Base-by-base conservation (phyloP, 2,797 vertebrate genomes). In the Pteropus rufus region DNA sequence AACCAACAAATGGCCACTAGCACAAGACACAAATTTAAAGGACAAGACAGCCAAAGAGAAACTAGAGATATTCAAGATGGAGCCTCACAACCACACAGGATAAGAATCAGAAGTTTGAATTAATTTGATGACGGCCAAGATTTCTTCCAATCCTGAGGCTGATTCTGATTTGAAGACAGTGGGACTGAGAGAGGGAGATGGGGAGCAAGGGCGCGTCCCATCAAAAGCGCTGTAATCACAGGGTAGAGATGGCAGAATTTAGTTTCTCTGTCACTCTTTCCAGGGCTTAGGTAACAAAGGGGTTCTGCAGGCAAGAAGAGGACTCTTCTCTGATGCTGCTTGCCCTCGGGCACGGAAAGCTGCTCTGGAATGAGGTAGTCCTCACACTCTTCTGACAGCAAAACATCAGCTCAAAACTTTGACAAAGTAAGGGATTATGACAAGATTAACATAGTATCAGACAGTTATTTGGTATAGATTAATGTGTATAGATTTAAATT, bases 361-460 rank as follows among this genome's bases (percentile, higher is more conserved):
- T 77, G 31, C 64, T 49, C 23, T 62, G 44, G 70, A 62, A 34
- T 1, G 1, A 41, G n/a, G 31, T 7, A 49, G 29, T 34, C 21
- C 14, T 29, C 15, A 7, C 73, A 93, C 60, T 94, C 80, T 93
- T 97, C 87, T 62, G 23, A 96, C 56, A 97, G 90, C 91, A 98
- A 92, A 97, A 23, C 26, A 34, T 92, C 70, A 98, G 77, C 85
- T 97, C 85, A 94, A 93, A 97, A 96, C 94, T 85, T 67, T 97
- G 96, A 97, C 91, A 98, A 96, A 97, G 93, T 89, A 97, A 97
- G 86, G 67, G 39, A 96, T 94, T 96, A 77, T 81, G 92, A 94
- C 92, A 97, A 92, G 79, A 96, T 97, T 93, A 97, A 97, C 82
- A 87, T 77, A 94, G 60, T 58, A 29, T 75, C 83, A 88, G 10